phyloP scores from a whole-genome alignment of 1,140 invertebrate genomes.

The Zaprionus inermis region DNA sequence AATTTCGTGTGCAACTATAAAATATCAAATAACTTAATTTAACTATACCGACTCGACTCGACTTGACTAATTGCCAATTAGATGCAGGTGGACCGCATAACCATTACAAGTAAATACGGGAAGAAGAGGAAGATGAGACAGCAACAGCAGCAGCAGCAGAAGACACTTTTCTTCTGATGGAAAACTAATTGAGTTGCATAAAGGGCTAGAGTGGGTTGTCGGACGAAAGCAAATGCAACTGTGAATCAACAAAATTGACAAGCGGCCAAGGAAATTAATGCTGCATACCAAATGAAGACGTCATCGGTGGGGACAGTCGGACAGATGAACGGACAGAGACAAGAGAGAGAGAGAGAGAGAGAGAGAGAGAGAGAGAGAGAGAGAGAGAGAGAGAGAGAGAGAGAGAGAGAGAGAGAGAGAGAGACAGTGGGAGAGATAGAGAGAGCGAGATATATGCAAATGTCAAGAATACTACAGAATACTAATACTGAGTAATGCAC shows the following conservation, averaged over 20 bases:
- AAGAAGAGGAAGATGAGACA: neutral
- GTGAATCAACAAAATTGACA: slow-evolving; percentile 26
- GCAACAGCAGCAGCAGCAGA: too few species aligned
- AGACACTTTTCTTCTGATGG: slow-evolving; percentile 7
- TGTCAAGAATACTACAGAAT: slow-evolving; percentile 31
- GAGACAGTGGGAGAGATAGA: too few species aligned
- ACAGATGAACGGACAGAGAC: slow-evolving; percentile 3
- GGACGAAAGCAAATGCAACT: slow-evolving; percentile 2
- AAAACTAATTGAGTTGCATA: slow-evolving; percentile 62
- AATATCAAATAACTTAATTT: slow-evolving; percentile 43
- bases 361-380: neutral
- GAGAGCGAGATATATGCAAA: too few species aligned
- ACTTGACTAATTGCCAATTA: slow-evolving; percentile 62
- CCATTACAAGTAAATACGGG: slow-evolving; percentile 9
- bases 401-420: neutral
- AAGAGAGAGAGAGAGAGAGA: neutral
- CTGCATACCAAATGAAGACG: slow-evolving; percentile 39
- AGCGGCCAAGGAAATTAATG: slow-evolving; percentile 41
- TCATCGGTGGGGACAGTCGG: slow-evolving; percentile 9
- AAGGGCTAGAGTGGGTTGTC: slow-evolving; percentile 1
- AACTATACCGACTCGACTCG: slow-evolving; percentile 12
- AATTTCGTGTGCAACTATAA: slow-evolving; percentile 13
- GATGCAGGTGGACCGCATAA: slow-evolving; percentile 26
- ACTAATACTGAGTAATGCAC: slow-evolving; percentile 46
- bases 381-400: neutral